phyloP scores from a whole-genome alignment of 2,888 invertebrate species.

The Cheilosia pagana region DNA sequence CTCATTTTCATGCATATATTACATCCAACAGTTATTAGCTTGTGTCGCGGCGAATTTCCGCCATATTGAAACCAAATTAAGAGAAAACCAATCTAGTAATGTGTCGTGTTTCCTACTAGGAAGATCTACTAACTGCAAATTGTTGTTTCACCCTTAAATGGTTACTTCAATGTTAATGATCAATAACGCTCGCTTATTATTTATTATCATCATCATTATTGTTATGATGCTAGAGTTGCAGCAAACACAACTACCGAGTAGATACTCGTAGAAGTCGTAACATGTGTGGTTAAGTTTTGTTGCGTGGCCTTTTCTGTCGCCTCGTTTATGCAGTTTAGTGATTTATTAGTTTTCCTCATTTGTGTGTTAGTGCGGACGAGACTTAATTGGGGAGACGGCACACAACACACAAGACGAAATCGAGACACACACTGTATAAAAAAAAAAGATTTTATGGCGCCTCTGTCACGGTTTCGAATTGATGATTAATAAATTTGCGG shows the following conservation, averaged over 20 bases:
- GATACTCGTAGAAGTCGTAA: neutral
- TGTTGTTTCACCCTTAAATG: slow-evolving; percentile 56
- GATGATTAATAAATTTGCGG: slow-evolving; percentile 56
- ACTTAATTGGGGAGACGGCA: slow-evolving; percentile 22
- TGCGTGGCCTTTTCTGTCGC: slow-evolving; percentile 59
- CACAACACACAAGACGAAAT: slow-evolving; percentile 10
- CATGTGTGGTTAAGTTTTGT: slow-evolving; percentile 26
- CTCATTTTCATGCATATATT: neutral
- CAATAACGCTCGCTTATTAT: slow-evolving; percentile 49
- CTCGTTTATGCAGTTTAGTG: slow-evolving; percentile 47
- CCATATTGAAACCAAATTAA: slow-evolving; percentile 29
- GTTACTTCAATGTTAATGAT: slow-evolving; percentile 59
- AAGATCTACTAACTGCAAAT: slow-evolving; percentile 44
- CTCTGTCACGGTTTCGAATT: slow-evolving; percentile 37
- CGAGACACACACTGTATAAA: slow-evolving; percentile 1
- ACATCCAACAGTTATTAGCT: slow-evolving; percentile 4
- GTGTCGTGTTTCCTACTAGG: slow-evolving; percentile 41
- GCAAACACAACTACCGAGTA: slow-evolving; percentile 13
- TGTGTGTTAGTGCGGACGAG: slow-evolving; percentile 2
- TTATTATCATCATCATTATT: slow-evolving; percentile 35
- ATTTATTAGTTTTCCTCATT: slow-evolving; percentile 46
- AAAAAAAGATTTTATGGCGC: slow-evolving; percentile 39
- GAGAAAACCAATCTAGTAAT: slow-evolving; percentile 10
- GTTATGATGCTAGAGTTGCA: slow-evolving; percentile 26
- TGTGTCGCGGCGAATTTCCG: slow-evolving; percentile 13